These are phyloP conservation scores for Schizothorax lantsangensis DNA, from an alignment of 2,797 vertebrate species.

Conservation along the genomic window DNA sequence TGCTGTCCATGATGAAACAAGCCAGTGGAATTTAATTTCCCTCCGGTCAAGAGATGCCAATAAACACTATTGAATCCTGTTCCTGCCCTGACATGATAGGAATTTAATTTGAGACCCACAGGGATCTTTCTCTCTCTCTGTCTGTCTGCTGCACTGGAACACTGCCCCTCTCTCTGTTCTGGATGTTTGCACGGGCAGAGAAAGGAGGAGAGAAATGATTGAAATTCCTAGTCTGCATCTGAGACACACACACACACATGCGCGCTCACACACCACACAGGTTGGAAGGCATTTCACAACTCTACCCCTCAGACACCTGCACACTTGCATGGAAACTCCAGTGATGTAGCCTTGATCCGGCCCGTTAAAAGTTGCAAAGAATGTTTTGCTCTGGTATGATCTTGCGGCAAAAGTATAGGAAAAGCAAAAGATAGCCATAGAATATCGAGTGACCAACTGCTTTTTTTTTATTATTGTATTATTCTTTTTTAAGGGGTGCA, in stretches of 20 bases:
- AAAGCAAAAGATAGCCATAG: neutral
- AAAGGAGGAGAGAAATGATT: constrained; percentile 53
- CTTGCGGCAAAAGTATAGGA: neutral
- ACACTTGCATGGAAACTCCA: constrained; percentile 4
- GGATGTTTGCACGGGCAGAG: constrained; percentile 53
- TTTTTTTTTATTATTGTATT: too few species aligned
- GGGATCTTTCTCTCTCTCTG: constrained; percentile 58
- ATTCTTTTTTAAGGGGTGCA: neutral
- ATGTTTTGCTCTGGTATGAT: constrained; percentile 21
- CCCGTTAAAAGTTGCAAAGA: constrained; percentile 6
- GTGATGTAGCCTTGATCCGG: constrained; percentile 3
- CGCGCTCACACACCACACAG: neutral
- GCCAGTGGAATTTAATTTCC: constrained; percentile 66
- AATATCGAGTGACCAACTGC: neutral
- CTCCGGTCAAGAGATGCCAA: constrained; percentile 80
- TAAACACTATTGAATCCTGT: constrained; percentile 78
- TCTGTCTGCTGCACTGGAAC: constrained; percentile 41
- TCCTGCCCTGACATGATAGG: constrained; percentile 83
- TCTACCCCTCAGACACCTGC: neutral
- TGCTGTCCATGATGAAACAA: constrained; percentile 58
- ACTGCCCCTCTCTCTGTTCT: constrained; percentile 47
- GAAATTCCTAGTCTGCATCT: constrained; percentile 43
- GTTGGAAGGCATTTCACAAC: constrained; percentile 11
- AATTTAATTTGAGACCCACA: constrained; percentile 85
- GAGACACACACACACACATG: constrained; percentile 11